Evolutionary conservation across 2,888 invertebrate species (phyloP).

Genomic region (Drosophila mimica): DNA sequence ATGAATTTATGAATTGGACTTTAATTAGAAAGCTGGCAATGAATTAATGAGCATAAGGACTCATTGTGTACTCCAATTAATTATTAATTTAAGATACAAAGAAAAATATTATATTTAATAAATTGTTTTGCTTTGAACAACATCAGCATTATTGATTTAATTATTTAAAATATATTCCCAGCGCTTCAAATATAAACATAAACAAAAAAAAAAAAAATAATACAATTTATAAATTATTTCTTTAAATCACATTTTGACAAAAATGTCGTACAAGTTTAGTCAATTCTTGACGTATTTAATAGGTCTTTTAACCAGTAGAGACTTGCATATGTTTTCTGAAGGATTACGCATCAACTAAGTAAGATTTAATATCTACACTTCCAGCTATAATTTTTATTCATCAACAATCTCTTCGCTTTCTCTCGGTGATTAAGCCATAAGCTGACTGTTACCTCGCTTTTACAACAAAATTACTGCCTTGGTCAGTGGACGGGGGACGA

Average conservation of each 20-base stretch:
- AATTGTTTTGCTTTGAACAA: not conserved
- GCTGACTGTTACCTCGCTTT: conserved; percentile 18
- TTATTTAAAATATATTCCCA: not conserved
- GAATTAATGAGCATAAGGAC: not conserved
- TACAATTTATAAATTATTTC: not conserved
- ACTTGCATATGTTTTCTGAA: not conserved
- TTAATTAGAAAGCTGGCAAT: not conserved
- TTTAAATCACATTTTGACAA: too few relatives aligned
- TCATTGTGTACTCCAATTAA: too few relatives aligned
- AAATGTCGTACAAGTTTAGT: too few relatives aligned
- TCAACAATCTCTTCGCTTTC: not conserved
- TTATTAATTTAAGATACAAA: too few relatives aligned
- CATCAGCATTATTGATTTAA: not conserved
- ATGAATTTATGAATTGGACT: conserved; percentile 1
- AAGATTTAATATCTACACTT: not conserved
- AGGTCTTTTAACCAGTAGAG: not conserved
- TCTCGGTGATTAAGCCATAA: conserved; percentile 19
- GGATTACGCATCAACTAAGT: not conserved
- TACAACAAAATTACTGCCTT: conserved; percentile 29
- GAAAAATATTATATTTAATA: not conserved
- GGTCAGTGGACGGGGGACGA: not conserved
- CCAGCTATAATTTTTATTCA: not conserved
- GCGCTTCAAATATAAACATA: not conserved
- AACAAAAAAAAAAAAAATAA: not conserved
- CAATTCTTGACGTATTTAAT: not conserved